Evolutionary conservation across 2,888 invertebrate species (phyloP).

Genomic region (Pristionchus fissidentatus): DNA sequence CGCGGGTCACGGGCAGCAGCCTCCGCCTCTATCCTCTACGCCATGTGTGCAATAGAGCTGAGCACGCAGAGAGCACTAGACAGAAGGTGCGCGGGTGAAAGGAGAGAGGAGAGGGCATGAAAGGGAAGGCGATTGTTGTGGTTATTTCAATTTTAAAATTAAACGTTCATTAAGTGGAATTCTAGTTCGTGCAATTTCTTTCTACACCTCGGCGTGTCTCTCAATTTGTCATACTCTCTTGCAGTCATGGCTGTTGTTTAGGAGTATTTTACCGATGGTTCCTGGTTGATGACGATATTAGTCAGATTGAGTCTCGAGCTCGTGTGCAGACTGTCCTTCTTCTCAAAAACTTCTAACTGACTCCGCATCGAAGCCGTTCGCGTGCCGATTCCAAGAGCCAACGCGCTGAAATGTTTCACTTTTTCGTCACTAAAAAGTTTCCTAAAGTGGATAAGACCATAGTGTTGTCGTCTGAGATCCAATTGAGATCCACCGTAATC

Average conservation of each 20-base stretch:
- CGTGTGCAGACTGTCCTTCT: conserved; percentile 32
- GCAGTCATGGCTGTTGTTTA: too few relatives aligned
- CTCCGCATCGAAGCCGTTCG: conserved; percentile 61
- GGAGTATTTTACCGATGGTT: conserved; percentile 26
- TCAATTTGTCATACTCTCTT: too few relatives aligned
- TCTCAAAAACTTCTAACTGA: conserved; percentile 48
- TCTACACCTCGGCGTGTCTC: too few relatives aligned
- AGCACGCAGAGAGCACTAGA: background rate
- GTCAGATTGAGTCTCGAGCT: conserved; percentile 28
- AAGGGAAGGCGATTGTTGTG: background rate
- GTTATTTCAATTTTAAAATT: background rate
- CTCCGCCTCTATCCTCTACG: conserved; percentile 47
- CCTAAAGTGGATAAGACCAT: background rate
- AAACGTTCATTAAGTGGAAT: background rate
- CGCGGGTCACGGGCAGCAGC: conserved; percentile 37
- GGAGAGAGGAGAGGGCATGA: conserved; percentile 1
- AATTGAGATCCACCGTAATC: background rate
- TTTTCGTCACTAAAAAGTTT: background rate
- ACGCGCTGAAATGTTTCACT: background rate
- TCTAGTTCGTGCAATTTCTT: too few relatives aligned
- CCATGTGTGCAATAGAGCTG: conserved; percentile 43
- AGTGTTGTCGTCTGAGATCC: background rate
- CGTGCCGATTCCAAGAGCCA: conserved; percentile 59
- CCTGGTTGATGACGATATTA: conserved; percentile 46
- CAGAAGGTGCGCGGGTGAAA: background rate